Base-by-base conservation (phyloP, 2,113 vertebrate genomes). In the Setophaga petechia region DNA sequence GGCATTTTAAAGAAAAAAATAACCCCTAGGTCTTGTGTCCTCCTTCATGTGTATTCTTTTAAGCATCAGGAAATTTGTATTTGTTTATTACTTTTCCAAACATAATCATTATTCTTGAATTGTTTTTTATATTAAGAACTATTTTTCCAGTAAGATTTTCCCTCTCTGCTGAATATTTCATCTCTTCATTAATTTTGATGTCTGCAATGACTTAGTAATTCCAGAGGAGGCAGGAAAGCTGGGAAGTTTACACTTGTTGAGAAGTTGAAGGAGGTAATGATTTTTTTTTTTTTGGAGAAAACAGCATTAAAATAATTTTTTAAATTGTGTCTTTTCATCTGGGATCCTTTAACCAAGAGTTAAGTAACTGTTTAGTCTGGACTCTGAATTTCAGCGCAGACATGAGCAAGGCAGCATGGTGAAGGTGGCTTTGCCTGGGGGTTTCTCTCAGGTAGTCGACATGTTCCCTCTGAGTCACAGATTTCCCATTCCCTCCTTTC, bases 231-330 rank as follows among this genome's bases (percentile, higher is more conserved):
- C 89, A 91, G 84, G 71, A 89, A 93, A 86, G 33, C 66, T 57
- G 72, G 58, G 59, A 88, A 31, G 68, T 43, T 96, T 46, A 5
- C 58, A 83, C 58, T 87, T 92, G 65, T 61, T 94, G 91, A 84
- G 93, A 92, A 84, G 85, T 28, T 95, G 76, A 78, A 93, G 61
- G 41, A 92, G 52, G 52, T 73, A 93, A 91, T 84, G 59, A 57
- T 30, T 76, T 78, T 23, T 35, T 24, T 33, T 37, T 43, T 43
- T 51, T 43, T 84, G 8, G 8, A 80, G n/a, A 67, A 88, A 95
- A 67, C 19, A 75, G 16, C 47, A 81, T 92, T 81, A 77, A 94
- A 90, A 84, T 68, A 47, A 68, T 58, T 58, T 47, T 9, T 2
- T 6, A 79, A 69, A 44, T 63, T 25, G 35, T 61, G 7, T 72